Percentiles rank a stretch among this genome's conserved stretches.
Evolutionary conservation across 2,797 vertebrate species (phyloP).

Genomic region (Dromococcyx pavoninus): DNA sequence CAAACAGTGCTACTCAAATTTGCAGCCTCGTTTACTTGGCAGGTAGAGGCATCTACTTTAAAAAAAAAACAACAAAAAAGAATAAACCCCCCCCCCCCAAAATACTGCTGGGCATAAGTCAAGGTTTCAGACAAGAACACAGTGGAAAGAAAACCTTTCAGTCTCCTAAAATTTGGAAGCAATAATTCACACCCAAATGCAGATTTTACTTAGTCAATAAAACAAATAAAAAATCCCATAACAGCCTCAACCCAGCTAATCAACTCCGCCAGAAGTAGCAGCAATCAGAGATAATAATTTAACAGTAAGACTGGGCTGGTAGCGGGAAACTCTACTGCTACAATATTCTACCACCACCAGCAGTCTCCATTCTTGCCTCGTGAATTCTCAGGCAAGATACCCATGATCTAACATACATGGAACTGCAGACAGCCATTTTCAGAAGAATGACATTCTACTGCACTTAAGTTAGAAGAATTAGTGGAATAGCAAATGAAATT

Average conservation of each 20-base stretch:
- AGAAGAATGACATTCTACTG: slow-evolving; percentile 27
- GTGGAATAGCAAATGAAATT: neutral
- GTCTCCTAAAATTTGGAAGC: neutral
- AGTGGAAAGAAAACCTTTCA: neutral
- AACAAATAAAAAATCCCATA: neutral
- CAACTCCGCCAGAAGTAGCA: neutral
- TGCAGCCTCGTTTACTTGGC: neutral
- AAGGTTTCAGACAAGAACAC: neutral
- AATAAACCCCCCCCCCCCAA: neutral
- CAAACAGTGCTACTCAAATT: neutral
- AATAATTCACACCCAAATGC: neutral
- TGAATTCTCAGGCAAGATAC: neutral
- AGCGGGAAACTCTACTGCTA: neutral
- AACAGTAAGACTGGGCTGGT: neutral
- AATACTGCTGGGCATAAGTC: neutral
- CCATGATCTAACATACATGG: rapidly evolving
- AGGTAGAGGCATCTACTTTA: neutral
- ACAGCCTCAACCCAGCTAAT: neutral
- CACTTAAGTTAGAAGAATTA: slow-evolving; percentile 30
- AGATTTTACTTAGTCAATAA: neutral
- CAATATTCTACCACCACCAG: neutral
- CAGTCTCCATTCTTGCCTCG: neutral
- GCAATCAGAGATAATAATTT: neutral
- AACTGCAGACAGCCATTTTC: neutral
- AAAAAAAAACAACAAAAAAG: neutral